Percentiles rank a stretch among this genome's conserved stretches.
Evolutionary conservation across 2,113 vertebrate species (phyloP).

Genomic region (Paradoxurus hermaphroditus): DNA sequence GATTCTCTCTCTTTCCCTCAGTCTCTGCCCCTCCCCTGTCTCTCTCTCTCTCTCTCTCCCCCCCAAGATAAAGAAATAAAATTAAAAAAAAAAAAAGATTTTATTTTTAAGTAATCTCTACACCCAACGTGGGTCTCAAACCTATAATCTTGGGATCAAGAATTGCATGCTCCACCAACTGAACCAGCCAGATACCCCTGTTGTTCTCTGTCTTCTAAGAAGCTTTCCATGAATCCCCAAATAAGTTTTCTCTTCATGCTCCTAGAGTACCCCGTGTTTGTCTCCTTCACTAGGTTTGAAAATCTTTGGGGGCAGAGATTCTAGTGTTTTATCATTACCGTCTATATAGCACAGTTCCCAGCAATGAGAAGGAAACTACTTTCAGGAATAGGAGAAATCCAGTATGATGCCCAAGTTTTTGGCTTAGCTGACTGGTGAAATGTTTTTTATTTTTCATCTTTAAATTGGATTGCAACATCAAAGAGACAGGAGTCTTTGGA

Average conservation of each 20-base stretch:
- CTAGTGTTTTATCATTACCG: background rate
- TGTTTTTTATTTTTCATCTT: background rate
- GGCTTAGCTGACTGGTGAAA: background rate
- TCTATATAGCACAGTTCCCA: background rate
- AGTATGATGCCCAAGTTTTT: background rate
- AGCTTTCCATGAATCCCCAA: background rate
- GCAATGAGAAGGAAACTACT: background rate
- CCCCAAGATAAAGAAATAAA: no score
- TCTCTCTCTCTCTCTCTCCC: no score
- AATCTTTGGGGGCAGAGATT: background rate
- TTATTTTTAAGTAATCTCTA: background rate
- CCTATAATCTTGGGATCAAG: no score
- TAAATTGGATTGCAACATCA: background rate
- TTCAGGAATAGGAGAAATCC: background rate
- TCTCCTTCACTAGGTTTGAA: background rate
- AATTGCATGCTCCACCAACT: no score
- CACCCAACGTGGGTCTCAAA: no score
- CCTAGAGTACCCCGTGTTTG: background rate
- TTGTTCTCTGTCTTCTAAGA: background rate
- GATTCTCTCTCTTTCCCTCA: no score
- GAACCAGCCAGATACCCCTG: no score
- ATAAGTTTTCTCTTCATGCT: background rate
- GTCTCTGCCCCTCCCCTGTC: no score
- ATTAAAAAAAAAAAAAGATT: background rate
- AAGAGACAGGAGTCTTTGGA: background rate